Evolutionary conservation across 2,113 vertebrate species (phyloP), one percentile per base, ranked within the genome.

Genomic region (Cichladusa arquata): DNA sequence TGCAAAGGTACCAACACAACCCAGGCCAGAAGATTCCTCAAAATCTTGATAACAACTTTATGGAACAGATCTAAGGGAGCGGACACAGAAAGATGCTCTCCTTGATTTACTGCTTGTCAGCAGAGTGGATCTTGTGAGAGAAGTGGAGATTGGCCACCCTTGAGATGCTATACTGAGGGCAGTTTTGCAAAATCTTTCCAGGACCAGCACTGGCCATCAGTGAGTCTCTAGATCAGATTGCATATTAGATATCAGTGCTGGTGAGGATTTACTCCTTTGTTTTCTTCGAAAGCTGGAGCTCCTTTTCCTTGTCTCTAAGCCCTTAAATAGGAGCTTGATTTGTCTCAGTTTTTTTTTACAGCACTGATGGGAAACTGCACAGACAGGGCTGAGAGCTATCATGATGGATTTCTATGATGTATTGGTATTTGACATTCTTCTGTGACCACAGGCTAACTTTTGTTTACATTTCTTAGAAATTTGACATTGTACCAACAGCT

Each of bases 381-480:
- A 82, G 19, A 47, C 36, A 28, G 29, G 71, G 16, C 22, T 57
- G 40, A 81, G 61, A 81, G 36, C 9, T 67, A 44, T 69, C 53
- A 38, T 25, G 33, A 22, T 82, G 29, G 14, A 87, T 28, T 15
- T 92, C 72, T 66, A 42, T 51, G 70, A 77, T 84, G 80, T 74
- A 47, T 29, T 82, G 31, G 4, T 76, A 23, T 56, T 87, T 0
- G 0, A 82, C 81, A 73, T 83, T 86, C 45, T 85, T 88, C 74
- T 73, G 22, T 86, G 42, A 90, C 79, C 6, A 1, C 10, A 2
- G 51, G 42, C 11, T 88, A 81, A 54, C 34, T 91, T 84, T 66
- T 83, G 71, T 73, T 96, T 91, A 60, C 34, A 51, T 93, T 95
- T 65, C 84, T 82, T 77, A 90, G 50, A 86, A 85, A 93, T 73